Base-by-base conservation (phyloP, 2,113 vertebrate genomes). In the Phasianus colchicus region DNA sequence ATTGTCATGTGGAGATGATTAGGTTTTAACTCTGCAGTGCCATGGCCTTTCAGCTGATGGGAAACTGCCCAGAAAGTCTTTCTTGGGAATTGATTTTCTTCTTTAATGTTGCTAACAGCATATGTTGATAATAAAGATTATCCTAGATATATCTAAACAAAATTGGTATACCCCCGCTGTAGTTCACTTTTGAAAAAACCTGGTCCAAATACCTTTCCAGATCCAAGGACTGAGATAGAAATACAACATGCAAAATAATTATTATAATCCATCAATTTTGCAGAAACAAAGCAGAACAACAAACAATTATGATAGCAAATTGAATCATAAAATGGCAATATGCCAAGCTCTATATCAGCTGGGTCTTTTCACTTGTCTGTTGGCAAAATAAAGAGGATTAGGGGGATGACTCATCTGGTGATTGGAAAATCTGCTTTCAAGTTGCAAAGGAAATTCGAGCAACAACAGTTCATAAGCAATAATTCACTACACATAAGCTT, bases 301-400 rank as follows among this genome's bases (percentile, higher is more conserved):
- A 94, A 95, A 86, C 63, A 85, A 83, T 93, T 87, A 70, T 25
- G 45, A 76, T 38, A 61, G 27, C 13, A 93, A 86, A 83, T 90
- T 78, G 75, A 91, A 83, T 88, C 67, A 63, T 80, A 80, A 93
- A 87, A 60, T 73, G 84, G 89, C 50, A 91, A 5, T 34, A 91
- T 43, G 82, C 89, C 84, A 85, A 86, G 32, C 71, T 77, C 36
- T 17, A 1, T 58, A 89, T 95, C 89, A 89, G 84, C 58, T 85
- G 81, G 71, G 55, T 65, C 50, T 72, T 93, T 86, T 90, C 72
- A 48, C 43, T 84, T 75, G 21, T 65, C 81, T 94, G 50, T 83
- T 92, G 64, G 55, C 87, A 91, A 96, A 95, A 95, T 89, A 92
- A 95, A 94, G 82, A 85, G 84, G 78, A 94, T 91, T 94, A 95